Conservation (phyloP, 2,797 vertebrate genomes). For the Diceros bicornis region DNA sequence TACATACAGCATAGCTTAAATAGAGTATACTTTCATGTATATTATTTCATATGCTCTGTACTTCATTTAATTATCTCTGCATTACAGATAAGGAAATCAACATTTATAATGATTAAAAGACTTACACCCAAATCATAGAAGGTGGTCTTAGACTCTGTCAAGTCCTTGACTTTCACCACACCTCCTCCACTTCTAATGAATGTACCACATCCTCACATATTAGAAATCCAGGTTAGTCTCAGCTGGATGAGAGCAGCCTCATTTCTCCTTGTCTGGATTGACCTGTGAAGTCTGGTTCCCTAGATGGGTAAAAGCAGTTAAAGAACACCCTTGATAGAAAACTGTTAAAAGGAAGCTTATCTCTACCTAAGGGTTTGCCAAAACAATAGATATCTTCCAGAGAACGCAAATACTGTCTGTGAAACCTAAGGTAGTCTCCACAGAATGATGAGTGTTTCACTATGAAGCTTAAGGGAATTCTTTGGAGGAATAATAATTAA, state of each 20-base stretch:
- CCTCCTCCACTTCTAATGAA: background rate
- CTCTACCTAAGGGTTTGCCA: background rate
- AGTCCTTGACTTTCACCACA: background rate
- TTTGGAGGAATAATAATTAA: background rate
- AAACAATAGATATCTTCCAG: background rate
- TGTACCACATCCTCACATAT: background rate
- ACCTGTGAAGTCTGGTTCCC: background rate
- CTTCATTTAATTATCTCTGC: conserved; percentile 22
- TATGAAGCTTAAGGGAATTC: background rate
- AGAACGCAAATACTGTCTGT: background rate
- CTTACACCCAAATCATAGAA: background rate
- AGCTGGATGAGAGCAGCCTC: background rate
- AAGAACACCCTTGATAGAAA: background rate
- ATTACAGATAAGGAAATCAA: background rate
- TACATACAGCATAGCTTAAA: background rate
- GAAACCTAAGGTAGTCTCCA: background rate
- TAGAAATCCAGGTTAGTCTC: background rate
- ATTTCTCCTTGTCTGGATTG: background rate
- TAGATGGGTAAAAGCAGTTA: background rate
- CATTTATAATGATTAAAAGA: background rate
- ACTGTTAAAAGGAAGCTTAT: background rate
- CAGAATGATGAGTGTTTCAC: background rate
- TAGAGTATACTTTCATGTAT: background rate
- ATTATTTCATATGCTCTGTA: background rate
- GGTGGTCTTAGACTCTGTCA: background rate